A percentile compares a stretch with the other conserved stretches of the same genome.
Conservation (phyloP, 2,113 vertebrate genomes). For the Ploceus nigricollis region DNA sequence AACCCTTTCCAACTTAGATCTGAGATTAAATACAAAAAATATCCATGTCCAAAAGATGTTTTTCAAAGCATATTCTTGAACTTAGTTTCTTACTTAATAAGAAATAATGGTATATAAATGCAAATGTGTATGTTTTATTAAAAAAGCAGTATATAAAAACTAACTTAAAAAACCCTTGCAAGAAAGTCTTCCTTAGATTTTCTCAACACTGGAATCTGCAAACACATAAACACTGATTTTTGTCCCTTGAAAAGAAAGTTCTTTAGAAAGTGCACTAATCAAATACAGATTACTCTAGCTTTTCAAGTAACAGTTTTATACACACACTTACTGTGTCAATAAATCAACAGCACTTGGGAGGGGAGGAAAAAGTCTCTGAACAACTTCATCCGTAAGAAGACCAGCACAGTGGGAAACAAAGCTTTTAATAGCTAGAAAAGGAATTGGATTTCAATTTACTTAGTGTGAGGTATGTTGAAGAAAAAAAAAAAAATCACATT, state of each 20-base stretch:
- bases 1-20: neutral
- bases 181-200: neutral
- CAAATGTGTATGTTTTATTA: neutral
- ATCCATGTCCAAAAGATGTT: neutral
- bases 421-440: slow-evolving; percentile 82
- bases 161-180: neutral
- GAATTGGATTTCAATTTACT: slow-evolving; percentile 30
- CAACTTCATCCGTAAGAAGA: slow-evolving; percentile 85
- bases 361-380: slow-evolving; percentile 82
- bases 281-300: neutral
- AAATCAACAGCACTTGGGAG: slow-evolving; percentile 84
- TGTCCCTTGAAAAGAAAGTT: neutral
- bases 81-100: neutral
- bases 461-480: neutral
- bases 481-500: neutral
- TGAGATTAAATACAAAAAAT: neutral
- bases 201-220: neutral
- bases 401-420: slow-evolving; percentile 85
- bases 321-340: slow-evolving; percentile 85
- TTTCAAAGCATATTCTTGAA: neutral
- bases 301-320: neutral
- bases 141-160: neutral
- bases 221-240: neutral
- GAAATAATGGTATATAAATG: neutral
- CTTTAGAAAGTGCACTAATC: neutral